Percentiles rank a stretch among this genome's conserved stretches.
phyloP scores from a whole-genome alignment of 2,113 vertebrate species.

The Oncorhynchus clarkii region DNA sequence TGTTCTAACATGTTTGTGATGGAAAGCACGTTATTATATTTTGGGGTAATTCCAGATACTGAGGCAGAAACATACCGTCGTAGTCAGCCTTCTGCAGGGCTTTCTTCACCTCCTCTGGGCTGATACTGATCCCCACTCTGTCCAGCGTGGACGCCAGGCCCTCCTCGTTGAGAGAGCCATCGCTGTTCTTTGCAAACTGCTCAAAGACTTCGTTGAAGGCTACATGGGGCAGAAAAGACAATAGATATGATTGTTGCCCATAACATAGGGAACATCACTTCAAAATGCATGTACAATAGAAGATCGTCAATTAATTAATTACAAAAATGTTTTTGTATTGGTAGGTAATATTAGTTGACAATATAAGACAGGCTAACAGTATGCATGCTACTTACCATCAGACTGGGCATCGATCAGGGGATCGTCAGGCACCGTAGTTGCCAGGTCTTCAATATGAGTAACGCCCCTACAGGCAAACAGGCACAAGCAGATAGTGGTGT shows the following conservation, averaged over 20 bases:
- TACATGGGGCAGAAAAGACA: not conserved
- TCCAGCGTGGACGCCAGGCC: not conserved
- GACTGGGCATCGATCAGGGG: constrained; percentile 15
- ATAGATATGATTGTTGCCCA: too few species aligned
- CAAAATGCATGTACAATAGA: too few species aligned
- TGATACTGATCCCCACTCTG: constrained; percentile 1
- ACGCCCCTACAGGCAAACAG: not conserved
- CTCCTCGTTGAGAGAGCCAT: not conserved
- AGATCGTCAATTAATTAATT: too few species aligned
- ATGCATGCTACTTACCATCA: not conserved
- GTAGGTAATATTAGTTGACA: too few species aligned
- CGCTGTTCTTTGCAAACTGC: constrained; percentile 2
- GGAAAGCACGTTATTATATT: not conserved
- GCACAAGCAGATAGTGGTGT: not conserved
- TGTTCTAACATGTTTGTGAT: too few species aligned
- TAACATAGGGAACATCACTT: too few species aligned
- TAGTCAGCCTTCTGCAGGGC: constrained; percentile 10
- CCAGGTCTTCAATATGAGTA: not conserved
- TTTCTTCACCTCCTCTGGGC: not conserved
- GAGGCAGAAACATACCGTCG: not conserved
- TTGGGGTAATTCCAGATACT: not conserved
- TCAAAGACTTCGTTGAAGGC: constrained; percentile 20
- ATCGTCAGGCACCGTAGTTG: not conserved
- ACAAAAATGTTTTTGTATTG: too few species aligned
- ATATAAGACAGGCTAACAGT: too few species aligned